These are phyloP conservation scores for Spondyliosoma cantharus DNA, from an alignment of 2,797 vertebrate species.

Conservation along the genomic window DNA sequence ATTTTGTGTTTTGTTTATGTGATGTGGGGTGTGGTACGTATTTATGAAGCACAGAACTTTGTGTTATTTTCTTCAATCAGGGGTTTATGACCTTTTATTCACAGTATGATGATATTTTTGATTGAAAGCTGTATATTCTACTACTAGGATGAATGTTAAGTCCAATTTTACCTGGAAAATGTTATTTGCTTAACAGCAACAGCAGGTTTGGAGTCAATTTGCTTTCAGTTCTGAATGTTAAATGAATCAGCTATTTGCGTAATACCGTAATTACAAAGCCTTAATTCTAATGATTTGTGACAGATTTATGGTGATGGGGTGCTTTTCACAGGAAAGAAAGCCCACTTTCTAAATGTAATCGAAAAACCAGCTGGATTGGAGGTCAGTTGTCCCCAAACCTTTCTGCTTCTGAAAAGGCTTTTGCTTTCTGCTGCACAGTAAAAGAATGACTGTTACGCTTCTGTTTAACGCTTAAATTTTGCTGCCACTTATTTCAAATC, in stretches of 20 bases:
- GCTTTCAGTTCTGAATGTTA: conserved; percentile 28
- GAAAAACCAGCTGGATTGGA: conserved; percentile 13
- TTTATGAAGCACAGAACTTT: conserved; percentile 55
- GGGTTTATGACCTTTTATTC: conserved; percentile 44
- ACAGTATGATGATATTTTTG: conserved; percentile 36
- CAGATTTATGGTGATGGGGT: conserved; percentile 6
- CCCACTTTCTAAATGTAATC: neutral
- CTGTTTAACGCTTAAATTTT: conserved; percentile 50
- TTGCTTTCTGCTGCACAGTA: conserved; percentile 55
- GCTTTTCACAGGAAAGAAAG: neutral
- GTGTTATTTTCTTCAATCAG: conserved; percentile 36
- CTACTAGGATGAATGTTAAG: conserved; percentile 50
- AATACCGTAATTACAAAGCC: conserved; percentile 21
- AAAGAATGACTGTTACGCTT: conserved; percentile 62
- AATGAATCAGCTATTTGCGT: conserved; percentile 10
- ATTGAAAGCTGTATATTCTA: conserved; percentile 47
- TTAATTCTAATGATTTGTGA: conserved; percentile 21
- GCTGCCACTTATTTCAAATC: conserved; percentile 28
- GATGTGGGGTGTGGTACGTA: conserved; percentile 34
- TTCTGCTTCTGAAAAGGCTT: conserved; percentile 45
- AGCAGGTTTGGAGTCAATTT: conserved; percentile 53
- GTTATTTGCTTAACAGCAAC: conserved; percentile 19
- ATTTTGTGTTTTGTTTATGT: conserved; percentile 57
- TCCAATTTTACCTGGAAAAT: conserved; percentile 34
- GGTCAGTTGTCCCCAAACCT: conserved; percentile 38